Base-by-base conservation (phyloP, 2,797 vertebrate species). In the Pangasius djambal region DNA sequence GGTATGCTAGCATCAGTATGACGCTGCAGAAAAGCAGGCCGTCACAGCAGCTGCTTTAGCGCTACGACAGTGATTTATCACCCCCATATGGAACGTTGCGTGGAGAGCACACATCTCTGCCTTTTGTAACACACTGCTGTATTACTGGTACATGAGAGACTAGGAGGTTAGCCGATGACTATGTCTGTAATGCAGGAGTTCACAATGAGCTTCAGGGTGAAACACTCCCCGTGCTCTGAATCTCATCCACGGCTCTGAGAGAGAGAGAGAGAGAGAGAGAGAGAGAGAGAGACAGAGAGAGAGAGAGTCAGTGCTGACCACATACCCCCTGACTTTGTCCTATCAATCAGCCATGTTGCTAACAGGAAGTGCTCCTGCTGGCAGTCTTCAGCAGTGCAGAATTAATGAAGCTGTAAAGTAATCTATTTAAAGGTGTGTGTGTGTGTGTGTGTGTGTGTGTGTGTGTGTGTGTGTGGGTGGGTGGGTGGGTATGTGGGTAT, bases 341-440 rank as follows among this genome's bases (percentile, higher is more conserved):
- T 31, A 85, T 88, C 75, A 72, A 72, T 88, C 83, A 90, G 83
- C 74, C 34, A 22, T 83, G 40, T 83, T 81, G 86, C 81, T 85
- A 87, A 85, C 82, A 85, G 82, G 69, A 81, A 61, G 50, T 85
- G 63, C 65, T 89, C 13, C 52, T 79, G 52, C 75, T 79, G 81
- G n/a, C 61, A 37, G 82, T 67, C 81, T 50, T 81, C 63, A 85
- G 70, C 65, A 13, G 48, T 78, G 61, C 52, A 85, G 59, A 85
- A 79, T 88, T 88, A 85, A 88, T 55, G 65, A 86, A 40, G 75
- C 89, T 44, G 37, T 87, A 81, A 88, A 74, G n/a, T n/a, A 78
- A 72, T 87, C 82, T 52, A 50, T 87, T 79, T 70, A 72, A 87
- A 70, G 81, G 52, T 85, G 72, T 59, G 86, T 74, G 84, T 28